Percentiles rank a stretch among this genome's conserved stretches.
phyloP scores from a whole-genome alignment of 2,888 invertebrate species.

The Hermodice carunculata region DNA sequence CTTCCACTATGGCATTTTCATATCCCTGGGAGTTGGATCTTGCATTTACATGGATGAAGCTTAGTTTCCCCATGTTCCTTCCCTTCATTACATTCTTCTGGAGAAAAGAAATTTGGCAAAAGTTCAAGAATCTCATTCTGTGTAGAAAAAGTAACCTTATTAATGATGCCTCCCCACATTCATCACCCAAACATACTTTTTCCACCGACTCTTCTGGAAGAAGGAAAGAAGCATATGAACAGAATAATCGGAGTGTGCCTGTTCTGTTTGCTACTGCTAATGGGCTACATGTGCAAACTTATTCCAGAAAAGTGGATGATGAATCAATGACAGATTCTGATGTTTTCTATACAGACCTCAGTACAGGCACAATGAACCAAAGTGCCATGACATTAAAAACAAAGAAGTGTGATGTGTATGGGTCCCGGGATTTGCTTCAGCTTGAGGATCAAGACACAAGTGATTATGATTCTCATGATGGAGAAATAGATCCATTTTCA shows the following conservation, averaged over 20 bases:
- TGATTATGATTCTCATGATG: slow-evolving; percentile 58
- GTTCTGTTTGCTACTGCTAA: slow-evolving; percentile 63
- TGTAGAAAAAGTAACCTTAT: slow-evolving; percentile 61
- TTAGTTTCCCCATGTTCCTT: slow-evolving; percentile 53
- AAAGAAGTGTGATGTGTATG: slow-evolving; percentile 58
- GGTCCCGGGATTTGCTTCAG: slow-evolving; percentile 47
- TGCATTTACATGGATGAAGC: slow-evolving; percentile 58
- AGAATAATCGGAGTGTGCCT: slow-evolving; percentile 50
- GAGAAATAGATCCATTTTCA: slow-evolving; percentile 55
- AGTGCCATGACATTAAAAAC: slow-evolving; percentile 37
- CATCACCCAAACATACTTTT: slow-evolving; percentile 9
- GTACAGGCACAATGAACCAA: too few species aligned
- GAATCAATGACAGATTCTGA: slow-evolving; percentile 6
- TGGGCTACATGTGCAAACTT: slow-evolving; percentile 57
- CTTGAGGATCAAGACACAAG: slow-evolving; percentile 56
- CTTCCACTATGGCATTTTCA: slow-evolving; percentile 28
- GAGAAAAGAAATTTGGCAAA: slow-evolving; percentile 59
- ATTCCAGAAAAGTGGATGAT: slow-evolving; percentile 7
- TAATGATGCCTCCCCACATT: slow-evolving; percentile 43
- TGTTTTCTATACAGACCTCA: neutral
- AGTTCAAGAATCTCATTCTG: slow-evolving; percentile 54
- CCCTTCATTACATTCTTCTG: slow-evolving; percentile 55
- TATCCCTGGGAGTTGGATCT: slow-evolving; percentile 55
- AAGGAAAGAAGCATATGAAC: neutral
- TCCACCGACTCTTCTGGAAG: too few species aligned